Conservation (phyloP, 2,797 vertebrate genomes). For the Acipenser ruthenus region DNA sequence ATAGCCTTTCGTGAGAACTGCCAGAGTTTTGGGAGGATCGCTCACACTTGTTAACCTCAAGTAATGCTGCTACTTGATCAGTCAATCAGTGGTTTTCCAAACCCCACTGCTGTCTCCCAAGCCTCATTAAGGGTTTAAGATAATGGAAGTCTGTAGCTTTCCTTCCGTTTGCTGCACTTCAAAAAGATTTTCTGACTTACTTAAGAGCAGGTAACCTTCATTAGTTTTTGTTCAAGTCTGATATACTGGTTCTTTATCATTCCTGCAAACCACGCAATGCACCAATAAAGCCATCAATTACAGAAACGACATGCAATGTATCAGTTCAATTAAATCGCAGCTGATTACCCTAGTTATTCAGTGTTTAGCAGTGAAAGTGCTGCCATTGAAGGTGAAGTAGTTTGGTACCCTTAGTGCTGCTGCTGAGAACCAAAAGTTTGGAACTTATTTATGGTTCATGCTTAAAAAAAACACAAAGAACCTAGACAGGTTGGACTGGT, state of each 20-base stretch:
- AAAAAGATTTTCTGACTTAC: slow-evolving; percentile 12
- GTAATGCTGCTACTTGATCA: background rate
- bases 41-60: background rate
- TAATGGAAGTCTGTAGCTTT: background rate
- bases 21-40: too few species aligned
- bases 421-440: background rate
- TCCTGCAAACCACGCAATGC: slow-evolving; percentile 36
- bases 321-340: slow-evolving; percentile 58
- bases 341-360: slow-evolving; percentile 52
- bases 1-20: too few species aligned
- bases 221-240: slow-evolving; percentile 15
- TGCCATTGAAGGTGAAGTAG: slow-evolving; percentile 48
- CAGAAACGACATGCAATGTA: slow-evolving; percentile 35
- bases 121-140: slow-evolving; percentile 1
- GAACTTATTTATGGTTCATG: slow-evolving; percentile 15
- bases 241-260: slow-evolving; percentile 37
- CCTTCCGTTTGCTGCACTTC: slow-evolving; percentile 7
- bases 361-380: slow-evolving; percentile 41
- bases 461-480: slow-evolving; percentile 6
- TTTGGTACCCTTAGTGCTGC: background rate
- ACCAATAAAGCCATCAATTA: slow-evolving; percentile 57
- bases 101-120: background rate
- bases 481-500: background rate
- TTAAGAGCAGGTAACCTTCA: slow-evolving; percentile 39
- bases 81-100: background rate